These are phyloP conservation scores for Octopus sinensis DNA, from an alignment of 1,140 invertebrate genomes.

Conservation along the genomic window DNA sequence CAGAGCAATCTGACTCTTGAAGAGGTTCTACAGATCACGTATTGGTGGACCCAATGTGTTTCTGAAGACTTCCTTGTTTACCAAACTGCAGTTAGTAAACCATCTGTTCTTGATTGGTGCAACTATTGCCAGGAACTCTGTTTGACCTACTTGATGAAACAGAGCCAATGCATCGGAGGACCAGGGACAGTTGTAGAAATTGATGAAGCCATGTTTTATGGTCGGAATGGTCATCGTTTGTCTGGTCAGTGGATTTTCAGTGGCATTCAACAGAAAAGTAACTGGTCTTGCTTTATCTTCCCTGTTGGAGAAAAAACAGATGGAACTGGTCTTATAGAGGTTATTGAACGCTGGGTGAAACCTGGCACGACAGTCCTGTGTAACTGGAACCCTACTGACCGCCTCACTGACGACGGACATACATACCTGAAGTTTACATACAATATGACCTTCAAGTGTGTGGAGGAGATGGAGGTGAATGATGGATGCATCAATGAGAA, in stretches of 20 bases:
- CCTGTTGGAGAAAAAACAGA: conserved; percentile 11
- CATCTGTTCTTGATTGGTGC: conserved; percentile 15
- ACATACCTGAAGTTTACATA: not conserved
- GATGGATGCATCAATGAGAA: no score
- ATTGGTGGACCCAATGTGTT: not conserved
- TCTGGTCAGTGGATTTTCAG: conserved; percentile 20
- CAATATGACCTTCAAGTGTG: not conserved
- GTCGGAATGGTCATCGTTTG: conserved; percentile 14
- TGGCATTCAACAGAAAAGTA: conserved; percentile 7
- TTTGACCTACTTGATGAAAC: not conserved
- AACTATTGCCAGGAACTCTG: conserved; percentile 15
- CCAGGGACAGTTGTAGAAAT: conserved; percentile 8
- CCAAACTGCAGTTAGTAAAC: not conserved
- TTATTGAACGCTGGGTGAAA: conserved; percentile 18
- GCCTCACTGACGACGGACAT: not conserved
- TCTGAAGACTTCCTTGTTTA: not conserved
- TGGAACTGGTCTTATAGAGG: conserved; percentile 6
- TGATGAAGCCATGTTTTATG: conserved; percentile 13
- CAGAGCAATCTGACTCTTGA: conserved; percentile 11
- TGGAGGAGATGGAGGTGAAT: not conserved
- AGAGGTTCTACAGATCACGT: conserved; percentile 15
- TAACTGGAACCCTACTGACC: conserved; percentile 11
- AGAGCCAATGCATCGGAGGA: conserved; percentile 9
- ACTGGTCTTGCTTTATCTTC: conserved; percentile 12
- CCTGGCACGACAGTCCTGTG: conserved; percentile 13